phyloP scores from a whole-genome alignment of 2,113 vertebrate species.

The Vulpes ferrilata region DNA sequence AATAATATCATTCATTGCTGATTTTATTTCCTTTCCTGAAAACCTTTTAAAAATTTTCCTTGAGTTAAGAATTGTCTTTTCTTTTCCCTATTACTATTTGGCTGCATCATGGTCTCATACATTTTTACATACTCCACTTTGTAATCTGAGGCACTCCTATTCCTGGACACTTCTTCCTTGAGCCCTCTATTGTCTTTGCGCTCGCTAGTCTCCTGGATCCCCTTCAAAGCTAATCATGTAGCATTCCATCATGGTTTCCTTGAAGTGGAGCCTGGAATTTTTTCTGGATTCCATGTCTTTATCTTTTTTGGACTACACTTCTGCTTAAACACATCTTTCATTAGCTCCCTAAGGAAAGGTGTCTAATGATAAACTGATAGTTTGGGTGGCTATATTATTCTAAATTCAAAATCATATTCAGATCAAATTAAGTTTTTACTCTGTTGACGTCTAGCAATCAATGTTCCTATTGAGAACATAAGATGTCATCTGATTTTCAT shows the following conservation, averaged over 20 bases:
- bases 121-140: neutral
- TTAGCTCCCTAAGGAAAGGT: neutral
- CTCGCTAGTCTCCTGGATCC: neutral
- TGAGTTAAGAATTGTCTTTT: constrained; percentile 9
- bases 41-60: neutral
- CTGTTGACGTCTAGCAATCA: neutral
- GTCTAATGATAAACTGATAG: neutral
- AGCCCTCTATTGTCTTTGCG: neutral
- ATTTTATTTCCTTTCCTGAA: constrained; percentile 26
- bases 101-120: neutral
- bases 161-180: neutral
- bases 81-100: constrained; percentile 31
- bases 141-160: neutral
- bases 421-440: neutral
- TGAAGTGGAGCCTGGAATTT: neutral
- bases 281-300: neutral
- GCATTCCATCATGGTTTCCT: neutral
- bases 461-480: neutral
- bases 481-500: neutral
- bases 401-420: neutral
- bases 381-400: neutral
- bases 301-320: neutral
- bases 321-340: constrained; percentile 15
- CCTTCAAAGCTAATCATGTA: neutral
- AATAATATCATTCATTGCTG: constrained; percentile 25